phyloP scores from a whole-genome alignment of 2,113 vertebrate species.

The Daubentonia madagascariensis region DNA sequence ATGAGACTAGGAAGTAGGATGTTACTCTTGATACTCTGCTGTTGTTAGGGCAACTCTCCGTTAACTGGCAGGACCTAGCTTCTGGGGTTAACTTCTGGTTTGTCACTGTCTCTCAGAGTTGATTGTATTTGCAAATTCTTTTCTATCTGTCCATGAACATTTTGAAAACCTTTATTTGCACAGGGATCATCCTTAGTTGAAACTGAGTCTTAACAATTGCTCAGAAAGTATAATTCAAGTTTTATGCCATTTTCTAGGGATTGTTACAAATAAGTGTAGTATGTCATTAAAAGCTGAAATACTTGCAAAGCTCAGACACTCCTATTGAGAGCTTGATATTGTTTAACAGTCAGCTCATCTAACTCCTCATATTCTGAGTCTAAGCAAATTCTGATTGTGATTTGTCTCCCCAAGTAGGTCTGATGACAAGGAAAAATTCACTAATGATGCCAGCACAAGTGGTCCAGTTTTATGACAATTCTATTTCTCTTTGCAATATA shows the following conservation, averaged over 20 bases:
- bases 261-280: neutral
- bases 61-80: neutral
- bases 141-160: neutral
- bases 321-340: neutral
- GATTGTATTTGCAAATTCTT: neutral
- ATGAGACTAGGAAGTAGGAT: neutral
- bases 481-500: neutral
- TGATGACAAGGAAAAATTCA: neutral
- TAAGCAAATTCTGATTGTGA: neutral
- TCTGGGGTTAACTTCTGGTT: neutral
- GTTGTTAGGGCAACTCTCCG: neutral
- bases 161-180: slow-evolving; percentile 24
- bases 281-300: neutral
- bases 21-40: neutral
- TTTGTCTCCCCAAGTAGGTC: neutral
- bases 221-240: neutral
- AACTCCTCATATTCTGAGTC: neutral
- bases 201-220: neutral
- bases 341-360: neutral
- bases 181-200: neutral
- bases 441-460: neutral
- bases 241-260: neutral
- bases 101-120: neutral
- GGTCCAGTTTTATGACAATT: neutral
- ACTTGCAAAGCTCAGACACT: neutral